These are phyloP conservation scores for Mesembrinibis cayennensis DNA, from an alignment of 2,113 vertebrate species.

Conservation along the genomic window DNA sequence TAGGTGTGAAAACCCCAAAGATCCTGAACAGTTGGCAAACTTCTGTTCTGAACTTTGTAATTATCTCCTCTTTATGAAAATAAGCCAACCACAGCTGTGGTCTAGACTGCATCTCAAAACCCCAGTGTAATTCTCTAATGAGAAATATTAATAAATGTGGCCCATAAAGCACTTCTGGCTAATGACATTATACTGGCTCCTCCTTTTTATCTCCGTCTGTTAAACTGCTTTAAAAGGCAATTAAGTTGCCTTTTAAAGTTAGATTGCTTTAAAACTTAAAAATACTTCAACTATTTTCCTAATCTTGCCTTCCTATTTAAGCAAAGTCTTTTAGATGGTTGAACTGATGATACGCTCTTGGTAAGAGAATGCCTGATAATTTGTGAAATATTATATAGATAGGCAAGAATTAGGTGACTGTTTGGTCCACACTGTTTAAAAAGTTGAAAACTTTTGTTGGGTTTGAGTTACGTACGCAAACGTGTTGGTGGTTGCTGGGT, in stretches of 20 bases:
- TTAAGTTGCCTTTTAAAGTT: neutral
- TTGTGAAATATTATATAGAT: neutral
- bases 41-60: neutral
- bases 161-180: neutral
- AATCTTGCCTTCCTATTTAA: neutral
- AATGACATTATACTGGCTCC: neutral
- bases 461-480: neutral
- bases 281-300: neutral
- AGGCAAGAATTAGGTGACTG: neutral
- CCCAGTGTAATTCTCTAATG: neutral
- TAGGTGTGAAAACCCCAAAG: neutral
- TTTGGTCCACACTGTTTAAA: neutral
- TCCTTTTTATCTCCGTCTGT: neutral
- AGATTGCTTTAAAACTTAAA: neutral
- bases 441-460: neutral
- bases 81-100: neutral
- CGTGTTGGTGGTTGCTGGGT: neutral
- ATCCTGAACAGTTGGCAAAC: neutral
- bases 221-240: neutral
- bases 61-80: neutral
- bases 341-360: neutral
- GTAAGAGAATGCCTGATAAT: neutral
- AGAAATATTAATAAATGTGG: neutral
- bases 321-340: neutral
- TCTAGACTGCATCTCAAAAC: neutral